Percentiles rank a stretch among this genome's conserved stretches.
Conservation (phyloP, 1,140 invertebrate species). For the Drosophila albomicans region DNA sequence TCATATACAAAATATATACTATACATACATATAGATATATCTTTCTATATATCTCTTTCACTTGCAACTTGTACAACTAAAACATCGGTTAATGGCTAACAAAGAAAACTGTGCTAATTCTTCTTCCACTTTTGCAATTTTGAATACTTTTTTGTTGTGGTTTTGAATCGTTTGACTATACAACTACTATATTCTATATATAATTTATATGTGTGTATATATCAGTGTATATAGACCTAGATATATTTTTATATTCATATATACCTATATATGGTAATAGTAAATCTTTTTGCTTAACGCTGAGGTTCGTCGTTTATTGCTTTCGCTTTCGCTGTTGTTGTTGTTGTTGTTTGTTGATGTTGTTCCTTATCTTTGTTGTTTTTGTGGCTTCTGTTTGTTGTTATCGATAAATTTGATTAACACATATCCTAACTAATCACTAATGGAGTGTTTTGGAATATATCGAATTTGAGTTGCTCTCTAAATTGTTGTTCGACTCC, state of each 20-base stretch:
- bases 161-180: conserved; percentile 33
- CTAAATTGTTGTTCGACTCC: conserved; percentile 44
- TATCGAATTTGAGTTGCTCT: conserved; percentile 48
- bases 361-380: conserved; percentile 35
- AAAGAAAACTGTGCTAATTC: conserved; percentile 48
- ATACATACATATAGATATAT: conserved; percentile 38
- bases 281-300: conserved; percentile 68
- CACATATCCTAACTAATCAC: conserved; percentile 78
- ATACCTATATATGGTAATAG: conserved; percentile 53
- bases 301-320: conserved; percentile 83
- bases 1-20: conserved; percentile 46
- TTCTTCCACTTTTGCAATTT: conserved; percentile 39
- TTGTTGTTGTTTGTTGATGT: background rate
- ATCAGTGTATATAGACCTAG: conserved; percentile 50
- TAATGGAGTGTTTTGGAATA: conserved; percentile 83
- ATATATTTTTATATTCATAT: conserved; percentile 43
- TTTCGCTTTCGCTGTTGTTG: conserved; percentile 55
- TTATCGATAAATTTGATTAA: conserved; percentile 59
- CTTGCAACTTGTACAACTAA: conserved; percentile 39
- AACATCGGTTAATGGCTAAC: conserved; percentile 28
- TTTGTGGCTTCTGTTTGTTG: conserved; percentile 38
- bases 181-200: conserved; percentile 52
- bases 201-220: conserved; percentile 48
- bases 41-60: conserved; percentile 21
- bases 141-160: conserved; percentile 46